Evolutionary conservation across 2,888 invertebrate species (phyloP), one percentile per base, ranked within the genome.

Genomic region (Archaeoteleia sp.): DNA sequence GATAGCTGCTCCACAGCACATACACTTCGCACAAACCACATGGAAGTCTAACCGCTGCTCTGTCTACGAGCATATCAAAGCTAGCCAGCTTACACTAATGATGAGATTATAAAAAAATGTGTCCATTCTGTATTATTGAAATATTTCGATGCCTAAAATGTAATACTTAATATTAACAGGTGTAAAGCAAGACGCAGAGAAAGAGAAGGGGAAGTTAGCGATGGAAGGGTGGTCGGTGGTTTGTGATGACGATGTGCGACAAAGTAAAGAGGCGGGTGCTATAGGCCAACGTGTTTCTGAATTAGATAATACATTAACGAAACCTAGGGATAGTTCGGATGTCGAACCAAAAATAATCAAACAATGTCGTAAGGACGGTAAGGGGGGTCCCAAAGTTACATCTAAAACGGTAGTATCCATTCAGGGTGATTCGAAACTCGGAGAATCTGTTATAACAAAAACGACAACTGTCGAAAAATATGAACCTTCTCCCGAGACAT

Each of bases 141-240:
- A 61, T 70, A 77, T 83, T 81, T 80, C 79, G 80, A 83, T 78
- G 79, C 77, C 83, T 85, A 85, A 84, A 84, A 80, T 84, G 74
- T 82, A 77, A 83, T 84, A 84, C 79, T 85, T 85, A 83, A 85
- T 65, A 69, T 85, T 85, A 84, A 85, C 85, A 85, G 85, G 85
- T 85, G 76, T 85, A 79, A 83, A 84, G 81, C 83, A 84, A 82
- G 85, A 85, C 76, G 85, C 85, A 73, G 84, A 84, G 82, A 85
- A 83, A 85, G 82, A 84, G 83, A 84, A 82, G 84, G 82, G 80
- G 83, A 82, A 82, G 80, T 85, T 85, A 83, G 82, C 81, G 80
- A 83, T 78, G 82, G 82, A 85, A 80, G 85, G 85, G 85, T 85
- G 83, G 84, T 85, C 83, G 82, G 85, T 83, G 83, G 83, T 84